Conservation (phyloP, 1,140 invertebrate genomes). For the Melipona quadrifasciata region DNA sequence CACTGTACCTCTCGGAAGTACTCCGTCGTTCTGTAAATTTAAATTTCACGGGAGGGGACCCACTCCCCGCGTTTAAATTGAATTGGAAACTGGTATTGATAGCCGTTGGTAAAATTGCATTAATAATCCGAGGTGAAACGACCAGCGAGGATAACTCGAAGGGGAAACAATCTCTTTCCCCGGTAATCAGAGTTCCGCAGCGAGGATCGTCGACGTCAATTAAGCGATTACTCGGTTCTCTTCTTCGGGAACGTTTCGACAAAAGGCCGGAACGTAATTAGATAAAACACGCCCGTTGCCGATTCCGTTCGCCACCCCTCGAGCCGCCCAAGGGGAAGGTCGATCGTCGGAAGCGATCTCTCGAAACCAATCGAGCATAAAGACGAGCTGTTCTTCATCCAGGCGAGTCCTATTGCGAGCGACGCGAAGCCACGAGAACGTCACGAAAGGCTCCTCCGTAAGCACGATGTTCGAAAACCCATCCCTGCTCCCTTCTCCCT, state of each 20-base stretch:
- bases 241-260: not conserved
- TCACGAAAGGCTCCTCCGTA: not conserved
- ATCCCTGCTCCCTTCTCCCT: no score
- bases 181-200: not conserved
- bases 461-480: not conserved
- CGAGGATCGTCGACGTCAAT: not conserved
- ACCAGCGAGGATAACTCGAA: no score
- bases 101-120: not conserved
- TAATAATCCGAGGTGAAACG: not conserved
- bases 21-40: no score
- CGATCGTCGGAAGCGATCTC: not conserved
- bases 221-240: not conserved
- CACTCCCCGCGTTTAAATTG: no score
- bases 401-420: not conserved
- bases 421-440: not conserved
- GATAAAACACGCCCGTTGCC: constrained; percentile 10
- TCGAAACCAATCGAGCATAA: constrained; percentile 19
- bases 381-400: not conserved
- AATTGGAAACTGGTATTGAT: no score
- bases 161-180: no score
- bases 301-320: constrained; percentile 4
- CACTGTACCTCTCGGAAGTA: no score
- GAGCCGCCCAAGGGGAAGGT: not conserved
- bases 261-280: constrained; percentile 13
- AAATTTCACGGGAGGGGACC: no score